phyloP scores from a whole-genome alignment of 2,113 vertebrate genomes.

The Melanerpes formicivorus region DNA sequence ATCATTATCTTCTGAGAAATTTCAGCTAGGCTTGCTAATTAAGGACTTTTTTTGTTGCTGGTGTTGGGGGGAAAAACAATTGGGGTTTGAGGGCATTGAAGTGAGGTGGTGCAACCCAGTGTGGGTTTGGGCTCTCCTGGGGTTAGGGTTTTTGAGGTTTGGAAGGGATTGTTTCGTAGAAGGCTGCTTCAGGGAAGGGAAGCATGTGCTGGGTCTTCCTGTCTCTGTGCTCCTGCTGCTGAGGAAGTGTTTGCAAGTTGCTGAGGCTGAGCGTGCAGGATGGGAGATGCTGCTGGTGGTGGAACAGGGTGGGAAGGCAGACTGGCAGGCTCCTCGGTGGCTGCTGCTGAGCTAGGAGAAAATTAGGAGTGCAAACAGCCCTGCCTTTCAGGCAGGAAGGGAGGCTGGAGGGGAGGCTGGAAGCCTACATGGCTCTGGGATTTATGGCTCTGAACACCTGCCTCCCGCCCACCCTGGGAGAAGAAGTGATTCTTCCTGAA shows the following conservation, averaged over 20 bases:
- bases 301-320: neutral
- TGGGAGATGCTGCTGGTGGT: neutral
- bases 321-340: accelerated
- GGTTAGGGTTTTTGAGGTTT: neutral
- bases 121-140: too few relatives aligned
- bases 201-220: neutral
- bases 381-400: neutral
- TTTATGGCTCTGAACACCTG: neutral
- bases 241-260: accelerated
- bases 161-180: neutral
- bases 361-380: neutral
- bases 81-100: neutral
- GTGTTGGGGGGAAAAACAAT: too few relatives aligned
- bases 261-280: accelerated
- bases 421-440: neutral
- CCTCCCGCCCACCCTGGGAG: neutral
- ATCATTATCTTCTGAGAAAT: neutral
- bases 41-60: accelerated
- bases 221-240: accelerated
- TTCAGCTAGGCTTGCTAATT: neutral
- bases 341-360: neutral
- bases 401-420: neutral
- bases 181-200: neutral
- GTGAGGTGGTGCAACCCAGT: accelerated
- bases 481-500: neutral